phyloP scores from a whole-genome alignment of 2,797 vertebrate species.

The Tarsius wallacei region DNA sequence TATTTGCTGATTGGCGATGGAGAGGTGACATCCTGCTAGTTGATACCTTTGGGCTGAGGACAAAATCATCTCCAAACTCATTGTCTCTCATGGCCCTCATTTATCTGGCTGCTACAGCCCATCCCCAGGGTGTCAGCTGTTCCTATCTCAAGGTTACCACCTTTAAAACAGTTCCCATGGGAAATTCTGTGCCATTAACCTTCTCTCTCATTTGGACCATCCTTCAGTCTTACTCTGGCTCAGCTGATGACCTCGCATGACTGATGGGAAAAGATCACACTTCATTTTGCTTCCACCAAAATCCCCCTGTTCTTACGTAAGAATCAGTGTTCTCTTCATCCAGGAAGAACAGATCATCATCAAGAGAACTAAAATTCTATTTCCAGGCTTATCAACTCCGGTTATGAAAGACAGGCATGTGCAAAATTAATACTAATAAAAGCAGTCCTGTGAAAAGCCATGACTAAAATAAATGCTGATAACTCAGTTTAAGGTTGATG shows the following conservation, averaged over 20 bases:
- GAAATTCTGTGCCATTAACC: background rate
- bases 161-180: background rate
- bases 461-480: conserved; percentile 55
- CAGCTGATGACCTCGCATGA: background rate
- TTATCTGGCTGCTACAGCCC: background rate
- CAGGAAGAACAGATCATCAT: conserved; percentile 34
- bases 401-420: conserved; percentile 32
- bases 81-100: rapidly evolving
- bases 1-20: background rate
- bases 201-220: background rate
- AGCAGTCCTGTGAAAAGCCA: background rate
- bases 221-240: background rate
- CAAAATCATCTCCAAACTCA: background rate
- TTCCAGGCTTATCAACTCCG: conserved; percentile 15
- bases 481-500: conserved; percentile 34
- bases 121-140: rapidly evolving
- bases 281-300: background rate
- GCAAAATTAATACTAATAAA: conserved; percentile 43
- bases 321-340: conserved; percentile 16
- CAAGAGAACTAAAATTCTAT: conserved; percentile 38
- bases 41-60: background rate
- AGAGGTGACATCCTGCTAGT: background rate
- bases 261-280: background rate
- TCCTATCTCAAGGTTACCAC: background rate
- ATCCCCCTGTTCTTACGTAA: background rate